Evolutionary conservation across 1,140 invertebrate species (phyloP), one percentile per base, ranked within the genome.

Genomic region (Rhynchophorus ferrugineus): DNA sequence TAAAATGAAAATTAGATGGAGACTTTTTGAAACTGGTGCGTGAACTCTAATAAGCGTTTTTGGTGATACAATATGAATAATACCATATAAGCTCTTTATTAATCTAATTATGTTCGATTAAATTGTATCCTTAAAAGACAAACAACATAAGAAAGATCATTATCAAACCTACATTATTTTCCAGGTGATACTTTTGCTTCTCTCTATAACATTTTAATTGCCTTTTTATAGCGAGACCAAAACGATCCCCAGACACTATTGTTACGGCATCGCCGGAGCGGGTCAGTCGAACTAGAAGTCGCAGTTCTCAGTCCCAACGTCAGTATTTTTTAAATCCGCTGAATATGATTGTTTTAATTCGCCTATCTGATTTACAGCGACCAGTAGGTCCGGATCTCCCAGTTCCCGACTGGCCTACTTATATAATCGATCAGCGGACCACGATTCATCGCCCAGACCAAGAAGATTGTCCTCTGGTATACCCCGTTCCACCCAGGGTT

Each of bases 291-390:
- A 77, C 78, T 58, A 69, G 79, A 56, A 77, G 76, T 61, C 66
- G 79, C 3, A 67, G 73, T 17, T 91, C 89, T 6, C 90, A 93
- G 66, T 94, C 90, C 19, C 90, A 94, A 75, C 91, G 89, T 91
- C 75, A 83, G 85, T 79, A 38, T 48, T 39, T 59, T 43, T 36
- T 29, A 38, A 22, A 46, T 9, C 19, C n/a, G n/a, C n/a, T n/a
- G n/a, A n/a, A 29, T 29, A 29, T 29, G 24, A 29, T 29, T 11
- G 24, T 6, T 29, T 29, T 29, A 17, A 14, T 49, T 42, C 21
- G 36, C 56, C 35, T 54, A 45, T 51, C 53, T 36, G 21, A 22
- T 55, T 50, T 63, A 49, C 69, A 87, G 85, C 87, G 39, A 84
- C 80, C 50, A 88, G 85, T 70, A 75, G 87, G 60, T 88, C 85